Evolutionary conservation across 2,888 invertebrate genomes (phyloP).

Genomic region (Bombylius major): DNA sequence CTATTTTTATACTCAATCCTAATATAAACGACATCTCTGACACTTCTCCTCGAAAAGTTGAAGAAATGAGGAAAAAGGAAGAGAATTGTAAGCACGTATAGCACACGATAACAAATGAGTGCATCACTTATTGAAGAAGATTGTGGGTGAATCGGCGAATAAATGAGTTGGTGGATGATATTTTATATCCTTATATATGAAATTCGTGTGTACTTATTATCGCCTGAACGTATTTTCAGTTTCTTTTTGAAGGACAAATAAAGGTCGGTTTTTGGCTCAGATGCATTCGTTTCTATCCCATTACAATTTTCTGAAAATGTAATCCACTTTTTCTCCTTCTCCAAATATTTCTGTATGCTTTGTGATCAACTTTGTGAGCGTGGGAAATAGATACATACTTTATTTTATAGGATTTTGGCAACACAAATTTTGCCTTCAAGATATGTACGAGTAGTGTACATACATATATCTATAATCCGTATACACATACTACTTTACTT

Average conservation of each 20-base stretch:
- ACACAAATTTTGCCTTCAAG: too few relatives aligned
- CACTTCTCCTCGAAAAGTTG: constrained; percentile 1
- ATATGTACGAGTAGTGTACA: too few relatives aligned
- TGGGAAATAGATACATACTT: too few relatives aligned
- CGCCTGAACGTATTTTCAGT: constrained; percentile 6
- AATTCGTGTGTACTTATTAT: constrained; percentile 4
- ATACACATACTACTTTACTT: not conserved
- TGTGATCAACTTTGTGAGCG: too few relatives aligned
- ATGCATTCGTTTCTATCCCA: constrained; percentile 8
- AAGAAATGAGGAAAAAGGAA: not conserved
- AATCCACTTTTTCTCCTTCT: not conserved
- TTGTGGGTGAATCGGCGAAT: not conserved
- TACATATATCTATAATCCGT: not conserved
- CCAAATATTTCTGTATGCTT: not conserved
- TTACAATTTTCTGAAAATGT: not conserved
- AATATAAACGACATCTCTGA: constrained; percentile 8
- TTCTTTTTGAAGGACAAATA: constrained; percentile 8
- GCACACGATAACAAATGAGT: too few relatives aligned
- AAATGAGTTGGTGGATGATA: not conserved
- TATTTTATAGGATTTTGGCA: too few relatives aligned
- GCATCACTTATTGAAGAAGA: not conserved
- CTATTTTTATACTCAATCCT: not conserved
- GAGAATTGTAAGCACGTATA: not conserved
- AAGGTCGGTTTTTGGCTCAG: constrained; percentile 12
- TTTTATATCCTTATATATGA: not conserved